Base-by-base conservation (phyloP, 2,888 invertebrate species). In the Agrotis clavis region DNA sequence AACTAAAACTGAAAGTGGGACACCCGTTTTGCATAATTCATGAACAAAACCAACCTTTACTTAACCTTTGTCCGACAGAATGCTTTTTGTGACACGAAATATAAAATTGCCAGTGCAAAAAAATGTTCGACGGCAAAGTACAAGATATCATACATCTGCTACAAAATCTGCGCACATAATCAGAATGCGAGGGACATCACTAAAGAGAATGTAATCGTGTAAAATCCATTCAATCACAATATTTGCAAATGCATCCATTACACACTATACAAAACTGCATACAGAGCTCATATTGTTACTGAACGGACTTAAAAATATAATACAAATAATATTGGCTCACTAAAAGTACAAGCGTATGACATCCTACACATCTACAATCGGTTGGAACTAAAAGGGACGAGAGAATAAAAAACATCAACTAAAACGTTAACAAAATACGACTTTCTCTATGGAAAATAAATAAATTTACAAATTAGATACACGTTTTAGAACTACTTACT, bases 371-470 rank as follows among this genome's bases (percentile, higher is more conserved):
- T 92, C 96, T 96, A 96, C 95, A 92, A 90, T 93, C 94, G 91
- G 94, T 93, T 94, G 94, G 94, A 94, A 93, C 95, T 95, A 94
- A 86, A 88, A 90, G 94, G 92, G 91, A 90, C 91, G 92, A 94
- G 92, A 94, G 90, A 93, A 94, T 93, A 92, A 89, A 88, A 94
- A 96, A 95, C 94, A 96, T 95, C 95, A 96, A 96, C 96, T 96
- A 96, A 94, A 96, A 96, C 96, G 95, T 96, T 96, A 96, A 96
- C 95, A 96, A 96, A 96, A 96, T 96, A 96, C 96, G 90, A 94
- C 94, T 94, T 96, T 96, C 94, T 96, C 96, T 96, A 96, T 96
- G 93, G 95, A 96, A 95, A 96, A 95, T 95, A 94, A 94, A 95
- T 95, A 95, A 96, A 96, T 96, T 95, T 96, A 96, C 96, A 96